Base-by-base conservation (phyloP, 2,113 vertebrate species). In the Apodemus sylvaticus region DNA sequence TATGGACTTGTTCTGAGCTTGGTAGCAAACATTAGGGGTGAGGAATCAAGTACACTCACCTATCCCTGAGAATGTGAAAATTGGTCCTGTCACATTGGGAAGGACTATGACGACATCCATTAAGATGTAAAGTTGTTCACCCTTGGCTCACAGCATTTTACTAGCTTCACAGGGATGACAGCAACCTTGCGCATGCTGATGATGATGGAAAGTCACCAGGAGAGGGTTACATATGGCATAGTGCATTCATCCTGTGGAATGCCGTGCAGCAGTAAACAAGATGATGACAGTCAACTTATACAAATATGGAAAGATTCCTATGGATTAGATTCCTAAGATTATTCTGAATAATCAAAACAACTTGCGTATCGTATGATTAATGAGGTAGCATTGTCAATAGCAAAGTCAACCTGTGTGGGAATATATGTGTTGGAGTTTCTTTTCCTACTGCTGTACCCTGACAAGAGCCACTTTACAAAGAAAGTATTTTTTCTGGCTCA, bases 311-410 rank as follows among this genome's bases (percentile, higher is more conserved):
- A 48, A 82, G 36, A 10, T 60, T 13, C 51, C 7, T 26, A 5
- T 66, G 24, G 42, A 48, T 48, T 48, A 48, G 45, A 48, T 48
- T 48, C 45, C 45, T 48, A 48, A 48, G 45, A 48, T 48, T 48
- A 48, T 89, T 79, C 42, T 87, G 62, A 97, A 76, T 16, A 70
- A 73, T 45, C 22, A 82, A 36, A 95, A 68, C 16, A 78, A 42
- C 68, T 36, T 16, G 13, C 36, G 51, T 42, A 19, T 7, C n/a
- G 20, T 9, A 5, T 13, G 55, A 36, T 86, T 77, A 71, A 6
- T 34, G 10, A 0, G n/a, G 29, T 34, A 78, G 19, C 19, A 55
- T 83, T 86, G 77, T 11, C n/a, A 51, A n/a, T 62, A 77, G 8
- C 51, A 88, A 24, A 79, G 19, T 34, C 89, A 81, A 0, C 39